Percentiles rank a stretch among this genome's conserved stretches.
These are phyloP conservation scores for Eulacestoma nigropectus DNA, from an alignment of 2,113 vertebrate species.

Conservation along the genomic window DNA sequence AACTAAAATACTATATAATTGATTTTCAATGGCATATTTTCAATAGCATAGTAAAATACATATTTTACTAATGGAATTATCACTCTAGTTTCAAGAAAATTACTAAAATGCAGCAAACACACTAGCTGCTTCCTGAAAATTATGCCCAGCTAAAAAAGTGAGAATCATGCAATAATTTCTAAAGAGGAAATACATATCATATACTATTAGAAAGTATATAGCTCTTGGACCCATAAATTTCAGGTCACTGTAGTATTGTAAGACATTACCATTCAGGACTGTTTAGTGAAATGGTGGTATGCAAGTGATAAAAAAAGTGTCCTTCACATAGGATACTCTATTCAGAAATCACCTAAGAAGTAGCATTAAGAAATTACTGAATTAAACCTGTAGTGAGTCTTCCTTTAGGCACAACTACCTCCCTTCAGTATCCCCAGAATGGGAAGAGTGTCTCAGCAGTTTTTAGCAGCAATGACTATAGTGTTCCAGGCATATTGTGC, in stretches of 20 bases:
- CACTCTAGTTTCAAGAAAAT: not conserved
- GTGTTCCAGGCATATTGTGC: not conserved
- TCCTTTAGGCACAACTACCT: not conserved
- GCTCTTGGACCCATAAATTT: not conserved
- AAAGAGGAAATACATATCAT: not conserved
- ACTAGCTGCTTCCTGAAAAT: not conserved
- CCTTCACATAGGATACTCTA: not conserved
- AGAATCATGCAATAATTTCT: not conserved
- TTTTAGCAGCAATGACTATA: not conserved
- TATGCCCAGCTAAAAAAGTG: not conserved
- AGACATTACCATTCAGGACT: not conserved
- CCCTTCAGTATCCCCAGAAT: not conserved
- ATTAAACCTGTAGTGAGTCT: not conserved
- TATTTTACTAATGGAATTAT: not conserved
- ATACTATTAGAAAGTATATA: not conserved
- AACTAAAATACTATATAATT: not conserved
- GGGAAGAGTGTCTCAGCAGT: not conserved
- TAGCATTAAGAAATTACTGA: not conserved
- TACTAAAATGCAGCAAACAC: not conserved
- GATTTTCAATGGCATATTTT: not conserved
- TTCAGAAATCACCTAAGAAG: not conserved
- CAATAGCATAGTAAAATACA: not conserved
- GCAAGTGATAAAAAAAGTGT: not conserved
- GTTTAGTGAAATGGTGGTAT: not conserved
- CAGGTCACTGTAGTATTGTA: not conserved